Conservation (phyloP, 2,888 invertebrate genomes). For the Rhingia rostrata region DNA sequence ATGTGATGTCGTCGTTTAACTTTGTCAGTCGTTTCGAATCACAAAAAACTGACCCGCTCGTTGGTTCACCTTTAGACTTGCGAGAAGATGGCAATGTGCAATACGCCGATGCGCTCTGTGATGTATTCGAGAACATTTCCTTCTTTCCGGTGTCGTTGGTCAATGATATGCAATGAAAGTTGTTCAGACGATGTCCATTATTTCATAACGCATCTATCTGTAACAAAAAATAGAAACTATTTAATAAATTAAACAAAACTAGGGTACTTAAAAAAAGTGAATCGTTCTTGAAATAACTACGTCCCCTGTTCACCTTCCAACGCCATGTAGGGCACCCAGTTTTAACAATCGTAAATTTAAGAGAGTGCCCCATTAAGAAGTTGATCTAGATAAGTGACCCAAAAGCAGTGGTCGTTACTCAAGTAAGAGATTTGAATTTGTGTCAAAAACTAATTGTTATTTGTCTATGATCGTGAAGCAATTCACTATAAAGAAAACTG, state of each 20-base stretch:
- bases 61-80: conserved; percentile 44
- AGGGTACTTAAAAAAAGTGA: not conserved
- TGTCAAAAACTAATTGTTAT: conserved; percentile 31
- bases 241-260: not conserved
- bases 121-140: conserved; percentile 69
- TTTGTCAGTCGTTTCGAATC: conserved; percentile 45
- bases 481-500: not conserved
- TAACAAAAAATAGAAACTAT: not conserved
- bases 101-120: conserved; percentile 68
- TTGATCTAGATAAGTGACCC: conserved; percentile 15
- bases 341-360: conserved; percentile 2
- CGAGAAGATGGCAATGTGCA: conserved; percentile 63
- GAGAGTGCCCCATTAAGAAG: conserved; percentile 13
- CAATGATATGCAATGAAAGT: not conserved
- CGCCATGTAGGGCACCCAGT: conserved; percentile 17
- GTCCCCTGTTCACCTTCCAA: conserved; percentile 2
- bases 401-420: conserved; percentile 6
- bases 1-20: conserved; percentile 45
- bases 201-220: conserved; percentile 8
- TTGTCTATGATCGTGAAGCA: conserved; percentile 9
- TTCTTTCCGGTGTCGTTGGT: conserved; percentile 9
- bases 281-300: not conserved
- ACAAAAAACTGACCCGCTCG: conserved; percentile 11
- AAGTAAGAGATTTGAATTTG: conserved; percentile 1
- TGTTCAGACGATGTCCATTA: conserved; percentile 34